Evolutionary conservation across 2,797 vertebrate genomes (phyloP).

Genomic region (Etheostoma nigrum): DNA sequence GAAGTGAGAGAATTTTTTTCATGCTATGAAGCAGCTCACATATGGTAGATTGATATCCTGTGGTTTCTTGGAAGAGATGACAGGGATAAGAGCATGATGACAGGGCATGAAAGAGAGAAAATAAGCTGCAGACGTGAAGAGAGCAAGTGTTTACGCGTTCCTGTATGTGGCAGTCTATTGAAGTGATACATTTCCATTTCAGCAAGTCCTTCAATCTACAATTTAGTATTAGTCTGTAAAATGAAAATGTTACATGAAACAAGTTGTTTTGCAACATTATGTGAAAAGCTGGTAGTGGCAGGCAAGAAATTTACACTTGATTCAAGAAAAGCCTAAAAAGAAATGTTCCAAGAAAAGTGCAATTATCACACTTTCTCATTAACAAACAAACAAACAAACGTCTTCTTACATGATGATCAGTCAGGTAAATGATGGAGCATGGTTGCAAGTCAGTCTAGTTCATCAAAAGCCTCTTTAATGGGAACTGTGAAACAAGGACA

Average conservation of each 20-base stretch:
- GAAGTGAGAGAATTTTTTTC: conserved; percentile 32
- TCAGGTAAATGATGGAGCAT: background rate
- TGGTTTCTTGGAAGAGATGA: conserved; percentile 64
- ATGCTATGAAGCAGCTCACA: conserved; percentile 31
- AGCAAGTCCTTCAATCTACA: background rate
- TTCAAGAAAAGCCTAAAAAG: background rate
- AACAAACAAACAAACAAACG: background rate
- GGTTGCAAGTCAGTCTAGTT: background rate
- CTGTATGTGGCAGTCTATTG: background rate
- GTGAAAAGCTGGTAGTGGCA: background rate
- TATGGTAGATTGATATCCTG: conserved; percentile 67
- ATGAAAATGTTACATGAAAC: background rate
- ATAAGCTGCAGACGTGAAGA: background rate
- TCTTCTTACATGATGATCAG: background rate
- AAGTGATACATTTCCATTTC: conserved; percentile 25
- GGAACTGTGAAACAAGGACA: conserved; percentile 52
- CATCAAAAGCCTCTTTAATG: conserved; percentile 41
- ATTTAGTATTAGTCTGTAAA: background rate
- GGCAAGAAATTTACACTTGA: conserved; percentile 3
- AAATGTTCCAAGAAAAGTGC: background rate
- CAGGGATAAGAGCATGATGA: conserved; percentile 37
- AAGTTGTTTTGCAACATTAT: background rate
- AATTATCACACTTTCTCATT: background rate
- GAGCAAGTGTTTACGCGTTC: conserved; percentile 2
- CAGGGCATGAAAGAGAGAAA: conserved; percentile 20